A percentile compares a stretch with the other conserved stretches of the same genome.
phyloP scores from a whole-genome alignment of 2,797 vertebrate genomes.

The Simalia tracyae region DNA sequence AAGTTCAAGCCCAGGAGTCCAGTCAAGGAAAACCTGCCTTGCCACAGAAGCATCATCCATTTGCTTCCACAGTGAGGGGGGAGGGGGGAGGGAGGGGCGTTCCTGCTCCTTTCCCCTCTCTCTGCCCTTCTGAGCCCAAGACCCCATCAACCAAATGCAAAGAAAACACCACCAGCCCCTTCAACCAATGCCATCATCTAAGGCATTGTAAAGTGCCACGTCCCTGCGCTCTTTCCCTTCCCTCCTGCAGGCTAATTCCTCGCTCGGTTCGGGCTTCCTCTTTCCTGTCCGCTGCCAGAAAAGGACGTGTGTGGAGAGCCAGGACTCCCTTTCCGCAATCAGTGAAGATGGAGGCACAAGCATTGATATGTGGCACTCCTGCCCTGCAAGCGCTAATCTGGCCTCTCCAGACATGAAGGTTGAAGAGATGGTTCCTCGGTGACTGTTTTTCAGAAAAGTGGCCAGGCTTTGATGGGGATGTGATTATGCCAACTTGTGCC shows the following conservation, averaged over 20 bases:
- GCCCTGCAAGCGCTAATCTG: background rate
- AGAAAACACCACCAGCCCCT: background rate
- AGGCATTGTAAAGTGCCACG: background rate
- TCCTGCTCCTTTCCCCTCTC: too few species aligned
- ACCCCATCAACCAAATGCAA: background rate
- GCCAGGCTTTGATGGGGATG: fast-evolving
- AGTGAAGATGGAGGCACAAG: background rate
- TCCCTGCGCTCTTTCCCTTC: too few species aligned
- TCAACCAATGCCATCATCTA: background rate
- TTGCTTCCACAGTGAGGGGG: background rate
- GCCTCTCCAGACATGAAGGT: background rate
- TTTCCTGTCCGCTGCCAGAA: background rate
- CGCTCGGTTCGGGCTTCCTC: background rate
- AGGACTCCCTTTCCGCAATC: background rate
- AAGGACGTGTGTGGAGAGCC: background rate
- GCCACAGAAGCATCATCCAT: background rate
- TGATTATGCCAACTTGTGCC: background rate
- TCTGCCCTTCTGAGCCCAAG: background rate
- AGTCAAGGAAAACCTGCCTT: background rate
- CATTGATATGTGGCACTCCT: too few species aligned
- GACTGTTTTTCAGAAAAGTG: background rate
- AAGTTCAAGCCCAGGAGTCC: background rate
- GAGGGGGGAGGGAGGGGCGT: background rate
- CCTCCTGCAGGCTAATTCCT: background rate
- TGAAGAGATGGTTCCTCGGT: background rate